phyloP scores from a whole-genome alignment of 2,113 vertebrate species.

The Gobiocypris rarus region DNA sequence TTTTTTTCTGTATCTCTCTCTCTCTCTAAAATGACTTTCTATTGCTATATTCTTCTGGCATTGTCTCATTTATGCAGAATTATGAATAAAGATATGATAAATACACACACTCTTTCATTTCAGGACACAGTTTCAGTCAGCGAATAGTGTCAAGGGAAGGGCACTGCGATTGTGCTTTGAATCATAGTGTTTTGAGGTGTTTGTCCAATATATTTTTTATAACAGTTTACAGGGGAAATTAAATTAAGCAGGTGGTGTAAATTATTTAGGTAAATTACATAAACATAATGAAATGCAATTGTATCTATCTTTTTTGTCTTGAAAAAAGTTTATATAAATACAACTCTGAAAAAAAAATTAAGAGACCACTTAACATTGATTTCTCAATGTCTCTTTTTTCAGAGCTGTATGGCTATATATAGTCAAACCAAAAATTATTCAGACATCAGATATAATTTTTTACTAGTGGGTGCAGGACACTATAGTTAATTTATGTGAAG shows the following conservation, averaged over 20 bases:
- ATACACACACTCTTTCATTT: background rate
- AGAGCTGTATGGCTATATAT: too few relatives aligned
- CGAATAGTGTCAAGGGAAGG: background rate
- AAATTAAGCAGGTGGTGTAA: background rate
- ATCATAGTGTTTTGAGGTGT: background rate
- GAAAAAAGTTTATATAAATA: too few relatives aligned
- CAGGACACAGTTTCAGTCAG: background rate
- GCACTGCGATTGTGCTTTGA: too few relatives aligned
- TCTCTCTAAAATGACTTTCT: background rate
- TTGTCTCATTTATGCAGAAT: background rate
- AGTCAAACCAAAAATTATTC: too few relatives aligned
- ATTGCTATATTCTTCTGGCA: background rate
- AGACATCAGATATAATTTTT: too few relatives aligned
- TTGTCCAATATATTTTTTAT: background rate
- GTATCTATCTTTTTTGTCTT: too few relatives aligned
- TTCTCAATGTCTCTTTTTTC: too few relatives aligned
- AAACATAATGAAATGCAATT: background rate
- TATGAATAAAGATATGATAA: slow-evolving; percentile 2
- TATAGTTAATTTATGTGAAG: too few relatives aligned
- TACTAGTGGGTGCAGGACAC: too few relatives aligned
- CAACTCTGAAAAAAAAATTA: too few relatives aligned
- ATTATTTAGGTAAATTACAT: background rate
- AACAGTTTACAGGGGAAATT: background rate
- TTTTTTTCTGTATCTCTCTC: background rate
- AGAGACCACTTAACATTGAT: too few relatives aligned